phyloP scores from a whole-genome alignment of 53 echinoderm and acorn worm species.

The Zoroaster sp. region DNA sequence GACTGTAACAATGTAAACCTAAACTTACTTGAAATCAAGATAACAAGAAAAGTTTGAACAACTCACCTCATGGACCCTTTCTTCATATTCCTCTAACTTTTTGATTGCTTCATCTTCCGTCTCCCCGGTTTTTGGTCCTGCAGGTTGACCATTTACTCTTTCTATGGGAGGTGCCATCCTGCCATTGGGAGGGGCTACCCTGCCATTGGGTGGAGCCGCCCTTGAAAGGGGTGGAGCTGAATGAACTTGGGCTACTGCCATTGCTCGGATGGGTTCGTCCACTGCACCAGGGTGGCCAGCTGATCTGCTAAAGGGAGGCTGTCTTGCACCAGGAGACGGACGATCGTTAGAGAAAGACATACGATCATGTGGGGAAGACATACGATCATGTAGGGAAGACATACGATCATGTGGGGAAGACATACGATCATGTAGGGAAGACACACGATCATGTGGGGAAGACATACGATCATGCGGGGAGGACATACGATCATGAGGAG shows the following conservation, averaged over 20 bases:
- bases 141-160: constrained; percentile 30
- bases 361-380: not conserved
- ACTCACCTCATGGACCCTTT: constrained; percentile 79
- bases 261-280: constrained; percentile 29
- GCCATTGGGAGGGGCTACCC: not conserved
- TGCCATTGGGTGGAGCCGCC: not conserved
- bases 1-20: too few relatives aligned
- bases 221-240: constrained; percentile 4
- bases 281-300: constrained; percentile 6
- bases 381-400: not conserved
- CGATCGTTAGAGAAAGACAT: too few relatives aligned
- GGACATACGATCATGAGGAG: constrained; percentile 14
- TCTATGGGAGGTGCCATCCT: constrained; percentile 3
- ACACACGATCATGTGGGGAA: not conserved
- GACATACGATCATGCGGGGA: constrained; percentile 3
- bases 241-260: constrained; percentile 24
- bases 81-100: constrained; percentile 77
- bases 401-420: not conserved
- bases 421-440: constrained; percentile 17
- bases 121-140: constrained; percentile 11
- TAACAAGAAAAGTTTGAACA: not conserved
- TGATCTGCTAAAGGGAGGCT: not conserved
- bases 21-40: too few relatives aligned
- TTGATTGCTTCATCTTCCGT: constrained; percentile 75
- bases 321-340: not conserved